Evolutionary conservation across 2,113 vertebrate genomes (phyloP).

Genomic region (Circaetus gallicus): DNA sequence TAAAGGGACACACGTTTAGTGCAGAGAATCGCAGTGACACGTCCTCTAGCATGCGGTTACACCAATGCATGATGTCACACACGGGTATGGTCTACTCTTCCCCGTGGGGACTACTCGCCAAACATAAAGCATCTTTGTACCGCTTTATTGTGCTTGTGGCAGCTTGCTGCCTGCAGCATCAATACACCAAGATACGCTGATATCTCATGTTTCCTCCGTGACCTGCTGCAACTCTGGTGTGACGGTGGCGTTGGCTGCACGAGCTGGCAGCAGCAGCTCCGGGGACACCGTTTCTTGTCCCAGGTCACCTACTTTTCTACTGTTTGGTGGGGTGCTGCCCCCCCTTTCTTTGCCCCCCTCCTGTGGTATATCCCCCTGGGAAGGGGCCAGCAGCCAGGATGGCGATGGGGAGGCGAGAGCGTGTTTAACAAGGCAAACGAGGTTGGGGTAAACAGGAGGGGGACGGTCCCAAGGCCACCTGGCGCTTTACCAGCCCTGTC

Average conservation of each 20-base stretch:
- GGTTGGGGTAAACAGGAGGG: background rate
- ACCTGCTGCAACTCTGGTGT: background rate
- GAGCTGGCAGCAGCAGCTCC: background rate
- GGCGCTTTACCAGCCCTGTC: background rate
- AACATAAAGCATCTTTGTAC: background rate
- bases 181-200: background rate
- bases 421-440: background rate
- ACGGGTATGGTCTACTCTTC: accelerated
- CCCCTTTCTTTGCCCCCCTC: background rate
- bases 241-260: accelerated
- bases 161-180: background rate
- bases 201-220: accelerated
- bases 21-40: accelerated
- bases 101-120: accelerated
- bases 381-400: background rate
- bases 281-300: background rate
- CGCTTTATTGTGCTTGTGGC: background rate
- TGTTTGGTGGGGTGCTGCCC: background rate
- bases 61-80: background rate
- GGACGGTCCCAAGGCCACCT: background rate
- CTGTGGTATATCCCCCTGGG: accelerated
- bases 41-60: accelerated
- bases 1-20: background rate
- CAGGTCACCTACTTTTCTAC: background rate
- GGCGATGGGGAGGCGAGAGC: accelerated